phyloP scores from a whole-genome alignment of 1,140 invertebrate species.

The Diachasma alloeum region DNA sequence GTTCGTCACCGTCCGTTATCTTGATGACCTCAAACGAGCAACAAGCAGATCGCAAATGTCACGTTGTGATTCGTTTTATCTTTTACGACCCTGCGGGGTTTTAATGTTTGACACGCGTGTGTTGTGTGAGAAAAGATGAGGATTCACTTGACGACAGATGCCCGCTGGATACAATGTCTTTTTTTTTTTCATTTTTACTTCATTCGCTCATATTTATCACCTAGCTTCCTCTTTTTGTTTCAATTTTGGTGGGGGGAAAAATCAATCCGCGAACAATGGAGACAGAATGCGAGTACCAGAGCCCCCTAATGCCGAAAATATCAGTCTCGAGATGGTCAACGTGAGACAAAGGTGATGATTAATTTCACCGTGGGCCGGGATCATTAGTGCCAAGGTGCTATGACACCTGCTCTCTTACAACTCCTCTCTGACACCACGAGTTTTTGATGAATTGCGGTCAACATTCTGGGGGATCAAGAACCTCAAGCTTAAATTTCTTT shows the following conservation, averaged over 20 bases:
- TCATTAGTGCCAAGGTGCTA: slow-evolving; percentile 40
- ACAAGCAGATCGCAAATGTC: slow-evolving; percentile 30
- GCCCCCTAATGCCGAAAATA: background rate
- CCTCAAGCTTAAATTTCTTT: background rate
- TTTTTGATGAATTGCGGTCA: background rate
- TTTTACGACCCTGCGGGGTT: background rate
- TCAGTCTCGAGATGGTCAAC: background rate
- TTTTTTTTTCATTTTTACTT: background rate
- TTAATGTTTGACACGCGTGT: background rate
- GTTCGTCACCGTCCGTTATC: slow-evolving; percentile 20
- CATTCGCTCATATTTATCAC: background rate
- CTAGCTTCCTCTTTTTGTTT: background rate
- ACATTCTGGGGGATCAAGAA: background rate
- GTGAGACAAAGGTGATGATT: slow-evolving; percentile 44
- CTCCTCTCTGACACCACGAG: background rate
- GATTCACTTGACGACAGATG: slow-evolving; percentile 9
- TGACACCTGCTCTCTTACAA: slow-evolving; percentile 41
- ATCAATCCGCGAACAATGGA: background rate
- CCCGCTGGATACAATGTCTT: background rate
- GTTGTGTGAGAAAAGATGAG: slow-evolving; percentile 6
- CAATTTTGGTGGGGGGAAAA: background rate
- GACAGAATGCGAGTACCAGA: background rate
- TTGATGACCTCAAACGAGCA: slow-evolving; percentile 29
- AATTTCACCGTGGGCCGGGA: slow-evolving; percentile 36
- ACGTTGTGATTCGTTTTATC: slow-evolving; percentile 19